A percentile compares a stretch with the other conserved stretches of the same genome.
These are phyloP conservation scores for Sympetrum striolatum DNA, from an alignment of 2,888 invertebrate species.

Conservation along the genomic window DNA sequence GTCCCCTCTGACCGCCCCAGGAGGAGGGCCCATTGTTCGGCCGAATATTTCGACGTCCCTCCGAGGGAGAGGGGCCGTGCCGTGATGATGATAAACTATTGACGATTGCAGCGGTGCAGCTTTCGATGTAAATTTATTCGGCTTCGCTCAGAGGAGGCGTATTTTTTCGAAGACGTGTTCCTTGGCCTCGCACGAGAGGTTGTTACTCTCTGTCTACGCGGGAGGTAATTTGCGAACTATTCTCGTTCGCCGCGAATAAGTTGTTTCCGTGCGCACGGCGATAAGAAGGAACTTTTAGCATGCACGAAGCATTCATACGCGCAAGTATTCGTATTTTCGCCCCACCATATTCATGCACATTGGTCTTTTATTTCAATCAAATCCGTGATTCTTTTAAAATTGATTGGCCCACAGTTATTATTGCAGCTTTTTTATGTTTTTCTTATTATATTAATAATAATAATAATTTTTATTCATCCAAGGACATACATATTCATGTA, in stretches of 20 bases:
- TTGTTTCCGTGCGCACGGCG: too few species aligned
- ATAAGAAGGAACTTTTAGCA: too few species aligned
- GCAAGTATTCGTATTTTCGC: too few species aligned
- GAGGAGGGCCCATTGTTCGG: slow-evolving; percentile 16
- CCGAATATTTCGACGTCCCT: not conserved
- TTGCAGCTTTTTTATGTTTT: too few species aligned
- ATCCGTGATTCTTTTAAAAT: too few species aligned
- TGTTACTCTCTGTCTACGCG: not conserved
- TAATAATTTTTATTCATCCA: too few species aligned
- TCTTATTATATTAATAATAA: too few species aligned
- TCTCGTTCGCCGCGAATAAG: not conserved
- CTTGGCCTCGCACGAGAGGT: not conserved
- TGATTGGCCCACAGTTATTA: too few species aligned
- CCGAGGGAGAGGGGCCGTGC: not conserved
- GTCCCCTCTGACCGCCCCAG: not conserved
- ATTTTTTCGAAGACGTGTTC: not conserved
- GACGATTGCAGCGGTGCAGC: not conserved
- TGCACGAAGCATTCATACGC: too few species aligned
- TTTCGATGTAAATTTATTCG: not conserved
- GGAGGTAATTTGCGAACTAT: not conserved
- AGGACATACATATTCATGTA: too few species aligned
- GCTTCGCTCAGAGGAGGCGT: not conserved
- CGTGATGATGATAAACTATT: not conserved
- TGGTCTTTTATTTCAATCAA: too few species aligned
- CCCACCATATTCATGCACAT: too few species aligned